Conservation (phyloP, 2,113 vertebrate genomes). For the Chionis minor region DNA sequence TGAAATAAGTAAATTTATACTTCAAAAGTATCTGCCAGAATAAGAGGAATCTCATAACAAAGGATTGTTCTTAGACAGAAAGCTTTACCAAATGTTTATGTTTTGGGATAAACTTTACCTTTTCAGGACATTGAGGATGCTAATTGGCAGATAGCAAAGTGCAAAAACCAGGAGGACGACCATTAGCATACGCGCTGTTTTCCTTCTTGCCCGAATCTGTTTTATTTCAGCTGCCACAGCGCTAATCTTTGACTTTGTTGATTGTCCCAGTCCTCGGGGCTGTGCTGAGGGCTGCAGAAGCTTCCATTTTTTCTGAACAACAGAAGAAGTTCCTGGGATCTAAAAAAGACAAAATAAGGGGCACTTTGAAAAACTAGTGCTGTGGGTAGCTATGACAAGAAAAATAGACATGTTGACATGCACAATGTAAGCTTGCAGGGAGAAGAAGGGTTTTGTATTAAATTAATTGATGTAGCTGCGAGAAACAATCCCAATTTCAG, state of each 20-base stretch:
- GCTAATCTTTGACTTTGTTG: conserved; percentile 80
- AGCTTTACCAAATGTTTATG: not conserved
- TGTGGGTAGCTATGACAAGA: not conserved
- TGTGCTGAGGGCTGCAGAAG: conserved; percentile 79
- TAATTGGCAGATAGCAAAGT: conserved; percentile 95
- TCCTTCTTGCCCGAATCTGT: conserved; percentile 89
- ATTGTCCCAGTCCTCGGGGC: conserved; percentile 69
- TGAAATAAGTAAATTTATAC: not conserved
- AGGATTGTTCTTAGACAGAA: not conserved
- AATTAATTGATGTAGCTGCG: not conserved
- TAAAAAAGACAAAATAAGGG: conserved; percentile 51
- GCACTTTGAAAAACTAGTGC: not conserved
- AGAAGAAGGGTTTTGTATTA: not conserved
- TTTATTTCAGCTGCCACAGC: conserved; percentile 92
- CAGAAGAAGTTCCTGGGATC: conserved; percentile 93
- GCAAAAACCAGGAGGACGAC: conserved; percentile 95
- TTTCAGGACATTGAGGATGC: conserved; percentile 95
- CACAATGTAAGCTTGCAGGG: not conserved
- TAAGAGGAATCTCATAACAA: not conserved
- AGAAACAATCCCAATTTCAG: not conserved
- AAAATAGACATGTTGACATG: not conserved
- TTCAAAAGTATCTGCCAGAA: not conserved
- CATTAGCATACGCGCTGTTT: conserved; percentile 96
- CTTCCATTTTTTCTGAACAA: conserved; percentile 91
- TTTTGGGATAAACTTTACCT: conserved; percentile 77